Percentiles rank a stretch among this genome's conserved stretches.
Conservation (phyloP, 2,888 invertebrate genomes). For the Pyrrhia umbra region DNA sequence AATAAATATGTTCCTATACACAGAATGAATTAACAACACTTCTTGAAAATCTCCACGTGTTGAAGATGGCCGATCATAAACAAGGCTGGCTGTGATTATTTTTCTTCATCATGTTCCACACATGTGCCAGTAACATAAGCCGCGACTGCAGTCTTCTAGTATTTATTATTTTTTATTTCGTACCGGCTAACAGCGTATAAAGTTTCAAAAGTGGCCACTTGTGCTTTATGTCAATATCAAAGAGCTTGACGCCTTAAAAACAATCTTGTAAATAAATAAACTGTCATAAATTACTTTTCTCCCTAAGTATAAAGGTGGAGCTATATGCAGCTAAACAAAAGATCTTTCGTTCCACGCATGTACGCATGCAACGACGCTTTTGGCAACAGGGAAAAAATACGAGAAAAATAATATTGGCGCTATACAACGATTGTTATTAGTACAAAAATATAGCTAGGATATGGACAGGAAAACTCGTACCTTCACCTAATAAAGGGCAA, state of each 20-base stretch:
- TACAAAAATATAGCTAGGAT: conserved; percentile 26
- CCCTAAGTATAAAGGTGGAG: neutral
- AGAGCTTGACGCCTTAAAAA: neutral
- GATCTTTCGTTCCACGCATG: conserved; percentile 6
- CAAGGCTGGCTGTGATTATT: conserved; percentile 59
- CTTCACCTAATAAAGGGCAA: conserved; percentile 59
- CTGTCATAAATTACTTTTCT: conserved; percentile 1
- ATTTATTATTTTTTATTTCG: conserved; percentile 37
- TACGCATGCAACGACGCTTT: conserved; percentile 15
- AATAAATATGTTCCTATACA: too few relatives aligned
- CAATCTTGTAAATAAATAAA: neutral
- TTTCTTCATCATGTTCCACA: conserved; percentile 53
- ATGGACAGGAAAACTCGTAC: conserved; percentile 45
- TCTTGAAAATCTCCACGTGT: conserved; percentile 51
- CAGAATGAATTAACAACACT: conserved; percentile 43
- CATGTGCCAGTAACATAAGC: conserved; percentile 49
- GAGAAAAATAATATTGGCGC: conserved; percentile 18
- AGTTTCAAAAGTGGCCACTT: conserved; percentile 16
- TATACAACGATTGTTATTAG: conserved; percentile 26
- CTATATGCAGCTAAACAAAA: conserved; percentile 24
- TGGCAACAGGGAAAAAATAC: conserved; percentile 34
- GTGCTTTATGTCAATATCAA: conserved; percentile 18
- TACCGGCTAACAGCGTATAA: conserved; percentile 23
- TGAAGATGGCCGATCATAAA: conserved; percentile 47
- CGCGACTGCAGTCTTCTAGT: conserved; percentile 31